Evolutionary conservation across 1,140 invertebrate genomes (phyloP), one percentile per base, ranked within the genome.

Genomic region (Neelides sp.): DNA sequence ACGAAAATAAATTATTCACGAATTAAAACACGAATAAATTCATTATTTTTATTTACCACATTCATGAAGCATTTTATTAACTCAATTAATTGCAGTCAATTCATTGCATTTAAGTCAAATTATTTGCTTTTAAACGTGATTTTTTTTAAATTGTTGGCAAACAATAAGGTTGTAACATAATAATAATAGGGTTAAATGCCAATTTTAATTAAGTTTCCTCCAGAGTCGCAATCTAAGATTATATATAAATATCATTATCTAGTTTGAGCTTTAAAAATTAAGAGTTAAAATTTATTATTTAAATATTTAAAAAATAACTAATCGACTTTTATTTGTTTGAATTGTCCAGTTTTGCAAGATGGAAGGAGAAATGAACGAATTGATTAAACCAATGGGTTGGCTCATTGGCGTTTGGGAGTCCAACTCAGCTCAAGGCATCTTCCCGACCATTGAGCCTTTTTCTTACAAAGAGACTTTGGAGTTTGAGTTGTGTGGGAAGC

Each of bases 371-470:
- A 48, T 49, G 39, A 64, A 68, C 19, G 68, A 72, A 46, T 67
- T 68, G 36, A 19, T 79, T 4, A 68, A 68, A 47, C 69, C 74
- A 4, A 58, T 79, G 41, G 62, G 66, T 2, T 79, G 76, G 75
- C 62, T 78, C n/a, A 63, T 75, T 41, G 79, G 78, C 4, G 74
- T 64, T 41, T 81, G 79, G 79, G 58, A 56, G 45, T 74, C 73
- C 1, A 64, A 72, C 37, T 42, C 48, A 17, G 78, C 73, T 1
- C 47, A 58, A 24, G 78, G 77, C 7, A 57, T 64, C 30, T 81
- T 71, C 62, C 77, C 79, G 1, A 78, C 75, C 13, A 74, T 81
- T 36, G 65, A 72, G 42, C 64, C 71, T 2, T 79, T 81, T 43
- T 61, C 61, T 15, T 82, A 78, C 63, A 66, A 67, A 32, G 78